Conservation (phyloP, 30 jellyfish, hydroid and myxozoan genomes). For the Nemopilema nomurai region DNA sequence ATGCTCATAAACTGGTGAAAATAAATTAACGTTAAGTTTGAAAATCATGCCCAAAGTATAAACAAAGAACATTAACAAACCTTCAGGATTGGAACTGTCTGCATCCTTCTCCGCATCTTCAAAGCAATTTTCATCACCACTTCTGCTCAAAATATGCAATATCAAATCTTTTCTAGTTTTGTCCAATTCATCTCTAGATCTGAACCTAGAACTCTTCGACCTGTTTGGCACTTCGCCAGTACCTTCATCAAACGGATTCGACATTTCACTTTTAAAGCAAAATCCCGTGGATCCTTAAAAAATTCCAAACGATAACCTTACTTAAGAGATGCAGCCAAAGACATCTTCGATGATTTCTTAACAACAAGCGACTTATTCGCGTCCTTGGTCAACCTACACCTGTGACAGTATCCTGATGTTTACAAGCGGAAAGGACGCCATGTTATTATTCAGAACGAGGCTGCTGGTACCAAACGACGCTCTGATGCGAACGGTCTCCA, state of each 20-base stretch:
- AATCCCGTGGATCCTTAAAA: background rate
- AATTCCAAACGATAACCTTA: background rate
- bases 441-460: slow-evolving; percentile 52
- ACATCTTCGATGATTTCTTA: background rate
- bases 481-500: background rate
- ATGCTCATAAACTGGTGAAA: too few species aligned
- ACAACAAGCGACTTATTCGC: background rate
- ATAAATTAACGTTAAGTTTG: background rate
- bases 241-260: slow-evolving; percentile 11
- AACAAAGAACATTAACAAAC: slow-evolving; percentile 7
- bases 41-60: background rate
- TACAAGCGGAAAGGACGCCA: slow-evolving; percentile 75
- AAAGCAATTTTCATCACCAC: slow-evolving; percentile 10
- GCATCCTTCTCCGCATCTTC: slow-evolving; percentile 39
- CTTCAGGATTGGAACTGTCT: slow-evolving; percentile 10
- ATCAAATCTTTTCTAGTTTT: slow-evolving; percentile 43
- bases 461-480: slow-evolving; percentile 66
- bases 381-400: slow-evolving; percentile 9
- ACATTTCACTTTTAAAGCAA: background rate
- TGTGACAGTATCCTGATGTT: slow-evolving; percentile 9
- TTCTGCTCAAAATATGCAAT: slow-evolving; percentile 46
- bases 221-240: slow-evolving; percentile 45
- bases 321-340: background rate
- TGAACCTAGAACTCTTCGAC: background rate
- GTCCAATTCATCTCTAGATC: slow-evolving; percentile 36